Conservation (phyloP, 1,140 invertebrate species). For the Caenorhabditis elegans region DNA sequence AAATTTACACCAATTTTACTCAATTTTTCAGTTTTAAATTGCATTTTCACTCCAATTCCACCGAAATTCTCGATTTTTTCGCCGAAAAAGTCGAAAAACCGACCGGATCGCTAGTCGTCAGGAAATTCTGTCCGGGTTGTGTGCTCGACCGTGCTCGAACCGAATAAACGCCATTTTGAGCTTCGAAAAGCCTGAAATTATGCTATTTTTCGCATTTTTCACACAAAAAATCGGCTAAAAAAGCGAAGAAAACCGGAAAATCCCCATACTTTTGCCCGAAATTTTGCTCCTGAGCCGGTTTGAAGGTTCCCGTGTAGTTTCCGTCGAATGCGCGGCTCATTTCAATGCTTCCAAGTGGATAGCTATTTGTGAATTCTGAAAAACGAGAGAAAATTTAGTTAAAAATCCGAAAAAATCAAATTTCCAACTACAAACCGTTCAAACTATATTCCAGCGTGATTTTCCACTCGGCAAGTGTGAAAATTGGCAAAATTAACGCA, state of each 20-base stretch:
- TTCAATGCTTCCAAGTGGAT: slow-evolving; percentile 26
- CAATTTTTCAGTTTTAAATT: too few species aligned
- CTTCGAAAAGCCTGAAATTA: not conserved
- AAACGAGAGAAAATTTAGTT: not conserved
- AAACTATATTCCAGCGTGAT: slow-evolving; percentile 17
- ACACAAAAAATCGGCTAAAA: too few species aligned
- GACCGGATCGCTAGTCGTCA: slow-evolving; percentile 12
- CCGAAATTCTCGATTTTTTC: too few species aligned
- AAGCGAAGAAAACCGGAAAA: too few species aligned
- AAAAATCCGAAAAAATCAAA: not conserved
- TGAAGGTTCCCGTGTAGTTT: slow-evolving; percentile 36
- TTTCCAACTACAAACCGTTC: not conserved
- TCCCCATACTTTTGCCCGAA: not conserved
- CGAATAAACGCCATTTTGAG: not conserved
- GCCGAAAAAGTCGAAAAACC: not conserved
- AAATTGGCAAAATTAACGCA: not conserved
- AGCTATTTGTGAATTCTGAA: not conserved
- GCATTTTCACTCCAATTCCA: too few species aligned
- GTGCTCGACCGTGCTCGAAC: not conserved
- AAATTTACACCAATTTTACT: too few species aligned
- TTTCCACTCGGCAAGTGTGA: not conserved
- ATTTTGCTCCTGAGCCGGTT: not conserved
- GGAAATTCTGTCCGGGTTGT: not conserved
- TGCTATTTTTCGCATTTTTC: not conserved
- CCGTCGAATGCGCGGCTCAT: slow-evolving; percentile 26